These are phyloP conservation scores for Drosophila simulans DNA, from an alignment of 1,140 invertebrate genomes.

Conservation along the genomic window DNA sequence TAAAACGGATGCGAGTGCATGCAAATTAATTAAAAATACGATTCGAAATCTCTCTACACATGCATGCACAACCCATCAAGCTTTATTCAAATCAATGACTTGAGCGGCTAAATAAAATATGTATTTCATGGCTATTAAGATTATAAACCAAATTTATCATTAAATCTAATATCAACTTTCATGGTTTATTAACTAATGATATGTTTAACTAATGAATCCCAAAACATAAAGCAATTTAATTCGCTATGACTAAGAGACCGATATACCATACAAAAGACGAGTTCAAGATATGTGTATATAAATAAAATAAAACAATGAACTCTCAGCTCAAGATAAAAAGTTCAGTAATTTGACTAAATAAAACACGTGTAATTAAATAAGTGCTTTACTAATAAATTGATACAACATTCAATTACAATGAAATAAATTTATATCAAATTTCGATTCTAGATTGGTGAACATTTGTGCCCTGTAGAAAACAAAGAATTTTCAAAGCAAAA, in stretches of 20 bases:
- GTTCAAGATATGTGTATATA: slow-evolving; percentile 10
- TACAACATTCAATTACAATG: slow-evolving; percentile 8
- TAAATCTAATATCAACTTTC: slow-evolving; percentile 60
- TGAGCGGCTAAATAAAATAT: slow-evolving; percentile 34
- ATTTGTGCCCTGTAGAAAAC: slow-evolving; percentile 5
- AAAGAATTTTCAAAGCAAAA: slow-evolving; percentile 2
- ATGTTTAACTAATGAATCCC: slow-evolving; percentile 57
- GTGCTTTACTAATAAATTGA: slow-evolving; percentile 1
- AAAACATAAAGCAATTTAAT: slow-evolving; percentile 17
- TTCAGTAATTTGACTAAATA: slow-evolving; percentile 1
- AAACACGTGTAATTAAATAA: slow-evolving; percentile 19
- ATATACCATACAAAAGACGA: slow-evolving; percentile 16
- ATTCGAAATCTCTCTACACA: slow-evolving; percentile 13
- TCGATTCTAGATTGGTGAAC: not conserved
- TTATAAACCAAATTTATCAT: slow-evolving; percentile 38
- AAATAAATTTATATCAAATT: slow-evolving; percentile 2
- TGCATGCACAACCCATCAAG: slow-evolving; percentile 18
- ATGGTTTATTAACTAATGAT: slow-evolving; percentile 63
- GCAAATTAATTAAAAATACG: slow-evolving; percentile 65
- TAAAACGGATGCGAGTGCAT: slow-evolving; percentile 41
- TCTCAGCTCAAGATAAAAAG: slow-evolving; percentile 10
- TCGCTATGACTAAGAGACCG: slow-evolving; percentile 33
- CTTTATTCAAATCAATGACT: slow-evolving; percentile 35
- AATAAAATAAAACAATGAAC: slow-evolving; percentile 2
- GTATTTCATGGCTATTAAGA: slow-evolving; percentile 52